Percentiles rank a stretch among this genome's conserved stretches.
Evolutionary conservation across 2,113 vertebrate genomes (phyloP).

Genomic region (Barnardius zonarius): DNA sequence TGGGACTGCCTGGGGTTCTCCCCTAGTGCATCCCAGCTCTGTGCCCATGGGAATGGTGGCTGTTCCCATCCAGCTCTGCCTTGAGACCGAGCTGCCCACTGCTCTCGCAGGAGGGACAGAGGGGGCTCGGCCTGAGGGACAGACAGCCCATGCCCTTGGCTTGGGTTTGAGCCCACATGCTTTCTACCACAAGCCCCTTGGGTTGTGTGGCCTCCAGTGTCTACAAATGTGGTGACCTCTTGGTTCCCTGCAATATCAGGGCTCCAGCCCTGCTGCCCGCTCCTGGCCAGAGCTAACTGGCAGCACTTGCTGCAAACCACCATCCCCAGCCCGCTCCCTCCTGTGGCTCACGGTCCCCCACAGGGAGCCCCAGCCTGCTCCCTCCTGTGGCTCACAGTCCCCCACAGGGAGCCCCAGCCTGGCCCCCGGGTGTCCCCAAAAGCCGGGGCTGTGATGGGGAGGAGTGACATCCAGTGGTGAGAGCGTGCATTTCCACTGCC

Average conservation of each 20-base stretch:
- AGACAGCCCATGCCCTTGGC: background rate
- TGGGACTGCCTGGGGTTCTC: background rate
- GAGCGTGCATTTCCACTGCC: slow-evolving; percentile 58
- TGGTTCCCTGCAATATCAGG: accelerated
- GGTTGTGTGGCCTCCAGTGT: background rate
- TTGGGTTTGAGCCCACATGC: background rate
- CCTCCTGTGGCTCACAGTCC: background rate
- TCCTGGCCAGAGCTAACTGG: background rate
- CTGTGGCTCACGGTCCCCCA: background rate
- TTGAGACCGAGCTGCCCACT: background rate
- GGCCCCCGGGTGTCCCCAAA: background rate
- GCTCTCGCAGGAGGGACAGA: background rate
- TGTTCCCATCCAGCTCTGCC: background rate
- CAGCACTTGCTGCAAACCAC: background rate
- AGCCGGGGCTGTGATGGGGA: background rate
- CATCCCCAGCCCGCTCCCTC: background rate
- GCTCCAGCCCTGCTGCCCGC: background rate
- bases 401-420: background rate
- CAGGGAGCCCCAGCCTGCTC: background rate
- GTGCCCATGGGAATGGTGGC: background rate
- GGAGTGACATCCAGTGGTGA: slow-evolving; percentile 69
- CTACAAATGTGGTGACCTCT: background rate
- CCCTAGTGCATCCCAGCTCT: background rate
- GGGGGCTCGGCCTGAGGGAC: background rate
- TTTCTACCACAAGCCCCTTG: background rate